Conservation (phyloP, 2,888 invertebrate species). For the Chloromyia formosa region DNA sequence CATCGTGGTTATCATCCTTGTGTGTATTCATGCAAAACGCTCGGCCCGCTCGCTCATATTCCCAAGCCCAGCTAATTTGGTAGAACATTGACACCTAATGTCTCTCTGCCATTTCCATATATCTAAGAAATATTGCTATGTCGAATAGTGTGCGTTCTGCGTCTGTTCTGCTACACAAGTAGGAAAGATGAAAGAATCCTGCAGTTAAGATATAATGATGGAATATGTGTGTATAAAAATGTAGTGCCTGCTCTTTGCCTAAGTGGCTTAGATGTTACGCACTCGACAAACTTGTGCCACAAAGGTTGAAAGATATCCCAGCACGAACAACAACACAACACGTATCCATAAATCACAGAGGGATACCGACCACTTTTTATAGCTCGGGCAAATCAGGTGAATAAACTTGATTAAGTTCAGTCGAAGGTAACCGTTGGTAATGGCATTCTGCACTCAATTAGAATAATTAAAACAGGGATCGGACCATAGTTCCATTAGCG, state of each 20-base stretch:
- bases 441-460: constrained; percentile 30
- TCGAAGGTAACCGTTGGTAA: constrained; percentile 3
- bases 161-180: too few species aligned
- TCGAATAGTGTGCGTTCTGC: neutral
- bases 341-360: constrained; percentile 28
- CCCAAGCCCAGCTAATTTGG: neutral
- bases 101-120: constrained; percentile 21
- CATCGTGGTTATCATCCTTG: neutral
- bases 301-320: neutral
- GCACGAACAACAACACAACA: constrained; percentile 3
- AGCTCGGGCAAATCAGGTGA: constrained; percentile 28
- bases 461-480: constrained; percentile 31
- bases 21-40: neutral
- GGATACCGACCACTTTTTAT: constrained; percentile 22
- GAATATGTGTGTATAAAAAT: too few species aligned
- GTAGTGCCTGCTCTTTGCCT: too few species aligned
- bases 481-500: neutral
- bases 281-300: neutral
- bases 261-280: too few species aligned
- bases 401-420: constrained; percentile 28
- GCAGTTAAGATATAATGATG: too few species aligned
- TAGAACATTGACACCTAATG: constrained; percentile 35
- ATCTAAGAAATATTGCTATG: constrained; percentile 19
- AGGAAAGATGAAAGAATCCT: too few species aligned
- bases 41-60: neutral